Percentiles rank a stretch among this genome's conserved stretches.
Conservation (phyloP, 2,113 vertebrate species). For the Neoarius graeffei region DNA sequence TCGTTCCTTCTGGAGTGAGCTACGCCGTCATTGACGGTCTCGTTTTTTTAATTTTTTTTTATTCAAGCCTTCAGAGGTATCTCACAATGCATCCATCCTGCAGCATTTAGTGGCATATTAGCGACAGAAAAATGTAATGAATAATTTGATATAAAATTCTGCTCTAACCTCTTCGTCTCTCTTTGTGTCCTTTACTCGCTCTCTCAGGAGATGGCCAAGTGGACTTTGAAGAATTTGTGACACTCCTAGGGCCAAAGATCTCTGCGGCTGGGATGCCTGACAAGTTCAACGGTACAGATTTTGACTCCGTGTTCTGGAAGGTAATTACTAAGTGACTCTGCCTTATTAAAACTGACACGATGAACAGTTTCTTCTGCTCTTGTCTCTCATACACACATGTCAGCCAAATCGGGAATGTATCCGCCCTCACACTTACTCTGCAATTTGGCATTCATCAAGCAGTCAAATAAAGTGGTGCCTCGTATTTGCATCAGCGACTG, state of each 20-base stretch:
- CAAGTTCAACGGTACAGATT: constrained; percentile 92
- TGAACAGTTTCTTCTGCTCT: not conserved
- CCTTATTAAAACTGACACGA: constrained; percentile 55
- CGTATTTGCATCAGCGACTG: not conserved
- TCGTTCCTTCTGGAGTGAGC: no score
- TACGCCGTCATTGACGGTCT: no score
- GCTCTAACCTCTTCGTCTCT: not conserved
- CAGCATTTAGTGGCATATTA: no score
- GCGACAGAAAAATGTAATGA: not conserved
- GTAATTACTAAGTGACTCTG: constrained; percentile 68
- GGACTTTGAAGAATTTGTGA: constrained; percentile 98
- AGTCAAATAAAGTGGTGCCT: not conserved
- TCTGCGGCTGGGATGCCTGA: constrained; percentile 91
- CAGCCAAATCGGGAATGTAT: constrained; percentile 14
- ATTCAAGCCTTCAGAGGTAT: not conserved
- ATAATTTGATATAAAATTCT: not conserved
- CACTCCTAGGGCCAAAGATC: constrained; percentile 92
- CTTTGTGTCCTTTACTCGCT: not conserved
- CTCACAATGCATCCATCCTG: no score
- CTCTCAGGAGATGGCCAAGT: constrained; percentile 90
- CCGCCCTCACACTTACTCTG: constrained; percentile 8
- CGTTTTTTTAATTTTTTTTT: not conserved
- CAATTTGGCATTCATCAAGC: constrained; percentile 11
- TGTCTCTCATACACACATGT: not conserved
- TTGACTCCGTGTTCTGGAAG: constrained; percentile 99